Evolutionary conservation across 2,113 vertebrate species (phyloP).

Genomic region (Microcebus griseorufus): DNA sequence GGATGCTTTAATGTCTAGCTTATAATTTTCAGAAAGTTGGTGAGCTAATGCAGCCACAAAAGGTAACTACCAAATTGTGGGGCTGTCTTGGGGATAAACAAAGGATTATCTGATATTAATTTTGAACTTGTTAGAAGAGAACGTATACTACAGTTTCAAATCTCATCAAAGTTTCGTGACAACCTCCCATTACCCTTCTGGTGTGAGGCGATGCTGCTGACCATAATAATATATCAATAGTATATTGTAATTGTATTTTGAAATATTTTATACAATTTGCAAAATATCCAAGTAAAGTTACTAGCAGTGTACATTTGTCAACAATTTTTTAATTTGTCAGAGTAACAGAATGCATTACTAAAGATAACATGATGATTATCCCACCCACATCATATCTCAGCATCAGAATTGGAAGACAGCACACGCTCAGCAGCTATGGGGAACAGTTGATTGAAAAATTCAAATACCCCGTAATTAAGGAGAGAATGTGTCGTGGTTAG

Average conservation of each 20-base stretch:
- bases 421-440: neutral
- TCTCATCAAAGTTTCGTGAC: neutral
- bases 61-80: slow-evolving; percentile 65
- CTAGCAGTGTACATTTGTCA: neutral
- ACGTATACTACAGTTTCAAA: neutral
- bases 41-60: slow-evolving; percentile 43
- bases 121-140: neutral
- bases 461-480: neutral
- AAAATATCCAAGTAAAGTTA: neutral
- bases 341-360: neutral
- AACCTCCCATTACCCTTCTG: neutral
- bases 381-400: neutral
- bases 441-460: neutral
- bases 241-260: neutral
- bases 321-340: slow-evolving; percentile 38
- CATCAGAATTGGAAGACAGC: neutral
- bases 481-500: neutral
- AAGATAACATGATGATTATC: slow-evolving; percentile 14
- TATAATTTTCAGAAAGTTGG: slow-evolving; percentile 51
- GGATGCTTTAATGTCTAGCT: slow-evolving; percentile 43
- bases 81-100: neutral
- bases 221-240: neutral
- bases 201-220: neutral
- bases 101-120: neutral
- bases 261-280: neutral